These are phyloP conservation scores for Meandrina meandrites DNA, from an alignment of 92 coral and sea anemone genomes.

Conservation along the genomic window DNA sequence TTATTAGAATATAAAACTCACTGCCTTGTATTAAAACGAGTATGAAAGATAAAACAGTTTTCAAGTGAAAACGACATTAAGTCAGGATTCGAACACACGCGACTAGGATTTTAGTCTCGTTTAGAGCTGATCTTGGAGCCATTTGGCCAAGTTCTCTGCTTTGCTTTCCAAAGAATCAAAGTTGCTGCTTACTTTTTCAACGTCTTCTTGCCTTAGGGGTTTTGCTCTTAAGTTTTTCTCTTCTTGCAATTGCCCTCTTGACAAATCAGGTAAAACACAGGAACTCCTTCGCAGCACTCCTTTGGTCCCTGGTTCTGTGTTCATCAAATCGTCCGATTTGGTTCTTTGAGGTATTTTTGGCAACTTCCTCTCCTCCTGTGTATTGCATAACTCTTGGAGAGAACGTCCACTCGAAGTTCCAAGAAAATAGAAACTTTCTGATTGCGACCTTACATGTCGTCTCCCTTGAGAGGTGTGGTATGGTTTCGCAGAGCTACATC, in stretches of 20 bases:
- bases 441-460: not conserved
- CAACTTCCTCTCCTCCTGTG: not conserved
- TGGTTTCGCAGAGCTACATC: not conserved
- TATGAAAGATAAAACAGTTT: not conserved
- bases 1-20: too few relatives aligned
- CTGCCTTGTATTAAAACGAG: too few relatives aligned
- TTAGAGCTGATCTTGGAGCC: not conserved
- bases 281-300: not conserved
- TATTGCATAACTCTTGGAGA: not conserved
- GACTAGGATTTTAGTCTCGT: not conserved
- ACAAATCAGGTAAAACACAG: not conserved
- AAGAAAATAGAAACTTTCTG: not conserved
- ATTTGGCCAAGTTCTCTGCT: not conserved
- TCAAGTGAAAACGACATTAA: not conserved
- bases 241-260: not conserved
- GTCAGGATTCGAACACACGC: not conserved
- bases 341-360: not conserved
- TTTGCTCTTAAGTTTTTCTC: not conserved
- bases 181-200: not conserved
- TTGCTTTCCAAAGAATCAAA: not conserved
- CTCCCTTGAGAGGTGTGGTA: not conserved
- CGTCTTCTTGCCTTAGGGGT: not conserved
- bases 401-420: not conserved
- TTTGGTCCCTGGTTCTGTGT: not conserved
- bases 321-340: not conserved